Conservation (phyloP, 2,888 invertebrate species). For the Acleris emargana region DNA sequence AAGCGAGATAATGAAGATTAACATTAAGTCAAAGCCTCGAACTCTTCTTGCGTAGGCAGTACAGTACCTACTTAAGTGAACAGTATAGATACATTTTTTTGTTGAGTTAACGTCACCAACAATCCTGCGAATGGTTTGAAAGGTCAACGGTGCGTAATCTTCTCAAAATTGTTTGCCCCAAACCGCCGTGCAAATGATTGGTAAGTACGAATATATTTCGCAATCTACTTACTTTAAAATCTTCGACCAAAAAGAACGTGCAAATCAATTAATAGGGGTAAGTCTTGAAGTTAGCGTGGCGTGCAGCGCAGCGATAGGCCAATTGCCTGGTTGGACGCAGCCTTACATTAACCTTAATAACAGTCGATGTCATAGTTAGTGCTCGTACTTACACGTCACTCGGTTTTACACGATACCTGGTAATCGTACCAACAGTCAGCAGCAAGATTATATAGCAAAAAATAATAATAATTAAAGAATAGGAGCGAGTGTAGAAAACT, state of each 20-base stretch:
- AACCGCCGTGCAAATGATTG: too few relatives aligned
- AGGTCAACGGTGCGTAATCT: background rate
- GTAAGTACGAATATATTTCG: background rate
- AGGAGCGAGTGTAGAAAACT: too few relatives aligned
- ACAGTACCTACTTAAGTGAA: slow-evolving; percentile 3
- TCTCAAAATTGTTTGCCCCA: too few relatives aligned
- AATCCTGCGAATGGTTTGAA: too few relatives aligned
- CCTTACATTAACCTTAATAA: slow-evolving; percentile 23
- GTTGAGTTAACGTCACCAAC: background rate
- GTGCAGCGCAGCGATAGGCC: slow-evolving; percentile 9
- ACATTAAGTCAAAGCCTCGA: slow-evolving; percentile 24
- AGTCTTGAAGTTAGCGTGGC: background rate
- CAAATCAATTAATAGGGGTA: background rate
- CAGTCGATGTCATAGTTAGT: slow-evolving; percentile 3
- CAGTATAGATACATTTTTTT: slow-evolving; percentile 1
- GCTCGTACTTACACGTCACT: background rate
- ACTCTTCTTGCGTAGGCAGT: slow-evolving; percentile 14
- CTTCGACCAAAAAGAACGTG: background rate
- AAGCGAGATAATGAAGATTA: slow-evolving; percentile 24
- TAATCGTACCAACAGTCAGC: slow-evolving; percentile 5
- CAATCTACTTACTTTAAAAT: background rate
- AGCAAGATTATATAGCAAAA: too few relatives aligned
- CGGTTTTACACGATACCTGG: background rate
- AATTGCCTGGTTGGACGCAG: slow-evolving; percentile 1
- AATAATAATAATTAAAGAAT: too few relatives aligned